Percentiles rank a stretch among this genome's conserved stretches.
phyloP scores from a whole-genome alignment of 2,888 invertebrate genomes.

The Apamea sordens region DNA sequence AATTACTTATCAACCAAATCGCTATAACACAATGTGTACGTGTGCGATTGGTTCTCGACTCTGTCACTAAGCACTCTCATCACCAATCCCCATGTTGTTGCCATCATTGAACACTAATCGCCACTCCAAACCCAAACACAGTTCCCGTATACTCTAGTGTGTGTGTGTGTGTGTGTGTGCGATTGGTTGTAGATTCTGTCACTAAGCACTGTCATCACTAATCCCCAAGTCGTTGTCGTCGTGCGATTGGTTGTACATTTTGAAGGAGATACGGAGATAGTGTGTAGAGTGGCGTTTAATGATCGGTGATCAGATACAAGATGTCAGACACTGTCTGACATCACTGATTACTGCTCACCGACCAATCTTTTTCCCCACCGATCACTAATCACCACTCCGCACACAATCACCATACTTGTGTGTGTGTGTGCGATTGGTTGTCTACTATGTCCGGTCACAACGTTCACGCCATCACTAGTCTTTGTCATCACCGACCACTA shows the following conservation, averaged over 20 bases:
- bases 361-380: not conserved
- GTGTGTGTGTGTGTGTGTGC: too few relatives aligned
- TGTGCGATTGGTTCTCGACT: not conserved
- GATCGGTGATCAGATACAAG: not conserved
- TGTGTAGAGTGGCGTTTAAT: not conserved
- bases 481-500: not conserved
- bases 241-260: not conserved
- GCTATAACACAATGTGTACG: too few relatives aligned
- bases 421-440: constrained; percentile 47
- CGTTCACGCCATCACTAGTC: not conserved
- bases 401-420: constrained; percentile 13
- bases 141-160: too few relatives aligned
- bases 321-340: not conserved
- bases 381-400: constrained; percentile 28
- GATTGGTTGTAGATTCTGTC: too few relatives aligned
- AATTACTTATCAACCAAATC: too few relatives aligned
- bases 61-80: too few relatives aligned
- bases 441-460: constrained; percentile 47
- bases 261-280: too few relatives aligned
- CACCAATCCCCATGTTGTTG: too few relatives aligned
- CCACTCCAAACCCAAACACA: too few relatives aligned
- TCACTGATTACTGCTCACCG: not conserved
- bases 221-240: too few relatives aligned
- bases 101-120: not conserved
- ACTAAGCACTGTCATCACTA: too few relatives aligned